These are phyloP conservation scores for Hapalemur alaotrensis DNA, from an alignment of 2,797 vertebrate genomes.

Conservation along the genomic window DNA sequence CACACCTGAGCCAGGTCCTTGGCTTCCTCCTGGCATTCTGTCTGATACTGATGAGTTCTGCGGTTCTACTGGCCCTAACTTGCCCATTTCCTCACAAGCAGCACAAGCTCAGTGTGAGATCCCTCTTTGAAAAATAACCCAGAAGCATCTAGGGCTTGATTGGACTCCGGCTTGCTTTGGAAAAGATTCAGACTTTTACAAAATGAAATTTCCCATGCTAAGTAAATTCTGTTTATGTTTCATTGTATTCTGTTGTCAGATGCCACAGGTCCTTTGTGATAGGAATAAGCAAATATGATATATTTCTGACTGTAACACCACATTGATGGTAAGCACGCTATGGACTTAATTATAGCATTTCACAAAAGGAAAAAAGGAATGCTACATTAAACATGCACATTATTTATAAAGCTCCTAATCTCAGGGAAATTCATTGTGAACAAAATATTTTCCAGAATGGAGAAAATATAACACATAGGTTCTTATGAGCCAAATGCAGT, in stretches of 20 bases:
- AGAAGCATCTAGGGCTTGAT: neutral
- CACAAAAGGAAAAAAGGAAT: neutral
- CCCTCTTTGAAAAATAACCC: neutral
- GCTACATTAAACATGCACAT: neutral
- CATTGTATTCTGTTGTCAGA: neutral
- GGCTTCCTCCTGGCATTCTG: neutral
- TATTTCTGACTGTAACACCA: neutral
- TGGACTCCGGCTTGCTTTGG: neutral
- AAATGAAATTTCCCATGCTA: neutral
- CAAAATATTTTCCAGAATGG: neutral
- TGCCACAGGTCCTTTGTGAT: neutral
- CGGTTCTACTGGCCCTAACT: neutral
- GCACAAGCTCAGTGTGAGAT: neutral
- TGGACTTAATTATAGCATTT: neutral
- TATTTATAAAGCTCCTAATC: slow-evolving; percentile 29
- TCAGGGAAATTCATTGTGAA: neutral
- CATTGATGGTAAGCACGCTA: neutral
- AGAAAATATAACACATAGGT: neutral
- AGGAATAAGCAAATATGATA: neutral
- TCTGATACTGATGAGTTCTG: neutral
- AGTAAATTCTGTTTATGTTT: neutral
- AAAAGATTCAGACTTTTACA: slow-evolving; percentile 21
- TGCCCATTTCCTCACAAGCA: neutral
- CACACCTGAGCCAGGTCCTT: neutral
- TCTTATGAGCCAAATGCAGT: neutral